Percentiles rank a stretch among this genome's conserved stretches.
Evolutionary conservation across 2,888 invertebrate genomes (phyloP).

Genomic region (Micropterix aruncella): DNA sequence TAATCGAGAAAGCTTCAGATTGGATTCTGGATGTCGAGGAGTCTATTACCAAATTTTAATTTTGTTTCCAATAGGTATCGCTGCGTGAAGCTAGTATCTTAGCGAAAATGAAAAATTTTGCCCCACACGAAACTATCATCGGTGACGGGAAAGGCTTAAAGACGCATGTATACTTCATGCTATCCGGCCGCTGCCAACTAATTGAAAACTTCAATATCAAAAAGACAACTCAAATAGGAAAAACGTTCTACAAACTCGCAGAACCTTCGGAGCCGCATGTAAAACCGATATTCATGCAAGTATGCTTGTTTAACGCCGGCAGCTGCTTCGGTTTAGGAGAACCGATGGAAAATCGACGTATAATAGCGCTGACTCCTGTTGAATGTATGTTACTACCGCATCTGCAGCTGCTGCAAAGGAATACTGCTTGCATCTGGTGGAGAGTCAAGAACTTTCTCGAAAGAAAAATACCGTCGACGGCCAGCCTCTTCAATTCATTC

Average conservation of each 20-base stretch:
- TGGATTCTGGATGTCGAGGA: too few species aligned
- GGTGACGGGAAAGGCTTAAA: slow-evolving; percentile 35
- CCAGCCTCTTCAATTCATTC: slow-evolving; percentile 41
- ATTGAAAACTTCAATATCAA: slow-evolving; percentile 40
- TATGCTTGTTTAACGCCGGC: slow-evolving; percentile 41
- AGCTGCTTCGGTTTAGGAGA: slow-evolving; percentile 61
- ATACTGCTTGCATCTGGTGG: slow-evolving; percentile 50
- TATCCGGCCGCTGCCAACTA: slow-evolving; percentile 44
- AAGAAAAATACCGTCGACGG: slow-evolving; percentile 40
- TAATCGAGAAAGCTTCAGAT: too few species aligned
- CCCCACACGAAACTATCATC: slow-evolving; percentile 37
- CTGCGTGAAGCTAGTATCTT: slow-evolving; percentile 51
- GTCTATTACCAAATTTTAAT: too few species aligned
- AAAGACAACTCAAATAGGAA: slow-evolving; percentile 21
- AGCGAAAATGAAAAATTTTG: slow-evolving; percentile 42
- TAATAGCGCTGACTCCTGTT: slow-evolving; percentile 47
- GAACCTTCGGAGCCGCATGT: slow-evolving; percentile 25
- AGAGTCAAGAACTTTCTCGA: slow-evolving; percentile 44
- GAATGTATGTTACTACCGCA: slow-evolving; percentile 55
- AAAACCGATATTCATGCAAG: slow-evolving; percentile 30
- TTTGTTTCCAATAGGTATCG: too few species aligned
- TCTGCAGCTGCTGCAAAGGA: slow-evolving; percentile 52
- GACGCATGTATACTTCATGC: slow-evolving; percentile 39
- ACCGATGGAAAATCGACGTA: slow-evolving; percentile 47
- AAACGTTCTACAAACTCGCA: slow-evolving; percentile 29